Conservation (phyloP, 2,797 vertebrate species). For the Lycodopsis pacificus region DNA sequence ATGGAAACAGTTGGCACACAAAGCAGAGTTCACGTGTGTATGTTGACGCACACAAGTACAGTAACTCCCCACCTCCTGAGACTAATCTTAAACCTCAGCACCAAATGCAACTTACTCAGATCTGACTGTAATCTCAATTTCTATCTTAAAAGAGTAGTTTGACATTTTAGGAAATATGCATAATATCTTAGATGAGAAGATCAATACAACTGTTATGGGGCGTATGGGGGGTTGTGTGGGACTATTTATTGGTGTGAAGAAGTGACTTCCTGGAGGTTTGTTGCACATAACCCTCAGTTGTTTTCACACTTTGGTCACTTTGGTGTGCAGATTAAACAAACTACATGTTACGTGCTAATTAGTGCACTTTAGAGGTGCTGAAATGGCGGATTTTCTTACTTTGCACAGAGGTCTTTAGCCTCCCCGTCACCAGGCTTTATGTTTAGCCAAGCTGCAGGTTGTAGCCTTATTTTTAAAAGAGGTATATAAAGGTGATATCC, state of each 20-base stretch:
- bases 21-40: slow-evolving; percentile 5
- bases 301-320: not conserved
- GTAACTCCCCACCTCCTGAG: not conserved
- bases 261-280: not conserved
- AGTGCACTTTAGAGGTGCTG: not conserved
- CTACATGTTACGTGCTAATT: not conserved
- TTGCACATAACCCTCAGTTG: not conserved
- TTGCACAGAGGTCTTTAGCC: not conserved
- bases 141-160: no score
- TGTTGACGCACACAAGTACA: not conserved
- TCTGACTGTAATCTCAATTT: no score
- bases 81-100: not conserved
- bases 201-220: not conserved
- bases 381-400: not conserved
- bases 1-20: slow-evolving; percentile 42
- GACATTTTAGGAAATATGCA: not conserved
- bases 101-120: not conserved
- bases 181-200: not conserved
- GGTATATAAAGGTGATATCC: not conserved
- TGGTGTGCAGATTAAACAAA: not conserved
- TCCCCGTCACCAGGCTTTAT: not conserved
- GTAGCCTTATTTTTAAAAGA: not conserved
- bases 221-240: no score
- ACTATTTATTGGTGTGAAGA: not conserved
- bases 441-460: not conserved